Evolutionary conservation across 2,888 invertebrate species (phyloP).

Genomic region (Morinoia aosen): DNA sequence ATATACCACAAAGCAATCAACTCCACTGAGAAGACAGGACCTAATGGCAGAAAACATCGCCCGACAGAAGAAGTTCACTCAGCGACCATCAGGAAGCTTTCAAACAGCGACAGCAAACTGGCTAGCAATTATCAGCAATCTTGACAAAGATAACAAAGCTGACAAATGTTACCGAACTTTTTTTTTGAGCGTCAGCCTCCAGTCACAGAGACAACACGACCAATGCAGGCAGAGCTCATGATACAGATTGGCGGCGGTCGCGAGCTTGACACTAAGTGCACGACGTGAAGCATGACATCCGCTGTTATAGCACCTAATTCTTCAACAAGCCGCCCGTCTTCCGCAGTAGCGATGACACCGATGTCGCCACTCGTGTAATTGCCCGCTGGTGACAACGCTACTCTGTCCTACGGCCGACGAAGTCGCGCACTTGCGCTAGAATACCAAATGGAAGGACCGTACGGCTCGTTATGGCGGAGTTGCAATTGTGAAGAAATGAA

Average conservation of each 20-base stretch:
- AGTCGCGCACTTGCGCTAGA: too few relatives aligned
- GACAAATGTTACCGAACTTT: background rate
- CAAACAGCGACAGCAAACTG: background rate
- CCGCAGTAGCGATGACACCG: background rate
- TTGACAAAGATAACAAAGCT: background rate
- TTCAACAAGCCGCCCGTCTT: background rate
- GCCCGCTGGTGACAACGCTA: background rate
- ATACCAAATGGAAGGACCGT: background rate
- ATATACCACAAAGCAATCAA: background rate
- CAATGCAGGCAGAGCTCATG: background rate
- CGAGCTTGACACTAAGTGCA: conserved; percentile 17
- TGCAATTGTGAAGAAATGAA: too few relatives aligned
- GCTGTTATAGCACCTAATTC: background rate
- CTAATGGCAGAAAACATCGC: background rate
- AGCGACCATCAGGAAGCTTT: background rate
- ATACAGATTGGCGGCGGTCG: background rate
- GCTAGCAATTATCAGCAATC: background rate
- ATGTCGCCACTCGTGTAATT: background rate
- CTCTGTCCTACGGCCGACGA: background rate
- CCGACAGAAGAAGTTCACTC: background rate
- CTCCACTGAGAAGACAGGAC: background rate
- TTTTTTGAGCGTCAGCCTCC: background rate
- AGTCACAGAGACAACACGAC: background rate
- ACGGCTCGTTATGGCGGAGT: too few relatives aligned
- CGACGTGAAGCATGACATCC: background rate